Conservation (phyloP, 1,140 invertebrate species). For the Leguminivora glycinivorella region DNA sequence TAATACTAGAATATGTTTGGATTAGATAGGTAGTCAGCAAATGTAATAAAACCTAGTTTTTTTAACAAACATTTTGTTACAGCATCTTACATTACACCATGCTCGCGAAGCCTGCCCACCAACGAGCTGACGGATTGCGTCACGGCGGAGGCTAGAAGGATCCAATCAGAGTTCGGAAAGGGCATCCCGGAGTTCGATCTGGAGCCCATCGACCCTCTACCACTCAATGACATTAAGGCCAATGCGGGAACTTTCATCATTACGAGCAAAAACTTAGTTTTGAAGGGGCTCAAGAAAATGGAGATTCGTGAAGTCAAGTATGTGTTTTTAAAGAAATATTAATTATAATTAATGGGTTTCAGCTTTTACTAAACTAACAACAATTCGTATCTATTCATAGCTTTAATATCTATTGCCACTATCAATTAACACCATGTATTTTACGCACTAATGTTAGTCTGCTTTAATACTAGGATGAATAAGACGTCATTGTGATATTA, state of each 20-base stretch:
- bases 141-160: not conserved
- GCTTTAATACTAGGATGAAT: too few species aligned
- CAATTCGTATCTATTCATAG: too few species aligned
- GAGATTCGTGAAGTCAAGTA: constrained; percentile 20
- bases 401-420: too few species aligned
- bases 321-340: not conserved
- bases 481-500: too few species aligned
- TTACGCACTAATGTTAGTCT: too few species aligned
- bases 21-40: too few species aligned
- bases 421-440: too few species aligned
- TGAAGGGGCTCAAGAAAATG: constrained; percentile 16
- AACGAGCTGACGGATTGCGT: constrained; percentile 13
- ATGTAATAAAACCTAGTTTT: not conserved
- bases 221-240: not conserved
- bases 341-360: not conserved
- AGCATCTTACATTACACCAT: constrained; percentile 24
- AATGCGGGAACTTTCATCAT: constrained; percentile 21
- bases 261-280: not conserved
- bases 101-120: not conserved
- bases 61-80: not conserved
- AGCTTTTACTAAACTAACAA: too few species aligned
- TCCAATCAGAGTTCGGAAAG: not conserved
- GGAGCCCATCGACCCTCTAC: constrained; percentile 4
- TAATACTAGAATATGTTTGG: too few species aligned
- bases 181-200: constrained; percentile 10